Evolutionary conservation across 2,113 vertebrate genomes (phyloP).

Genomic region (Panthera leo): DNA sequence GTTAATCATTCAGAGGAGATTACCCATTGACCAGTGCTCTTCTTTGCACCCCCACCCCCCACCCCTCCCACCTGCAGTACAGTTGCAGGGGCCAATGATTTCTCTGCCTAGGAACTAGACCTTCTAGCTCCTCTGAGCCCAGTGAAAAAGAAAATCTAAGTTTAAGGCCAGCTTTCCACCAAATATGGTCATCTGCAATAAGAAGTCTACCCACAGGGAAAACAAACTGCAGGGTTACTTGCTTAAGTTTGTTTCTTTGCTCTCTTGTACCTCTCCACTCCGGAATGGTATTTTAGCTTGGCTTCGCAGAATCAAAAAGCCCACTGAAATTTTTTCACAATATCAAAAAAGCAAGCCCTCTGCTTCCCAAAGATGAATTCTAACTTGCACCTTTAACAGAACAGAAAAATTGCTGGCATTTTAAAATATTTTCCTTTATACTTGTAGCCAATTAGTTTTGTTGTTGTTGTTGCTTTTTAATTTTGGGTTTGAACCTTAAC

Average conservation of each 20-base stretch:
- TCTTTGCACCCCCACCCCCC: background rate
- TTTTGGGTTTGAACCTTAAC: background rate
- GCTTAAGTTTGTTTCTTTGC: background rate
- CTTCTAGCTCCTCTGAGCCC: background rate
- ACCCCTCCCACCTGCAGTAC: background rate
- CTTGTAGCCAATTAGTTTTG: background rate
- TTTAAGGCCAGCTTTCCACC: background rate
- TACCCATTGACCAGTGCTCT: background rate
- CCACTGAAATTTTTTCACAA: background rate
- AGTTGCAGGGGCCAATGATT: background rate
- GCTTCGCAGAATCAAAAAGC: background rate
- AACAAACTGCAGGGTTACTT: background rate
- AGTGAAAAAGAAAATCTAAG: constrained; percentile 13
- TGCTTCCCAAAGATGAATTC: background rate
- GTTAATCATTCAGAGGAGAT: background rate
- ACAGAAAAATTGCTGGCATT: background rate
- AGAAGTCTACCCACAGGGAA: background rate
- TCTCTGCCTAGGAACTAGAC: background rate
- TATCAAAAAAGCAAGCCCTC: background rate
- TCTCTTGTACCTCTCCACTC: background rate
- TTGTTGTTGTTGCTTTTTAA: background rate
- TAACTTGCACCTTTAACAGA: background rate
- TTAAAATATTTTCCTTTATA: background rate
- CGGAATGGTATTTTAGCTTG: background rate
- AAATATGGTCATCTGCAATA: background rate